phyloP scores from a whole-genome alignment of 2,888 invertebrate species.

The Phoenoteleia sp. region DNA sequence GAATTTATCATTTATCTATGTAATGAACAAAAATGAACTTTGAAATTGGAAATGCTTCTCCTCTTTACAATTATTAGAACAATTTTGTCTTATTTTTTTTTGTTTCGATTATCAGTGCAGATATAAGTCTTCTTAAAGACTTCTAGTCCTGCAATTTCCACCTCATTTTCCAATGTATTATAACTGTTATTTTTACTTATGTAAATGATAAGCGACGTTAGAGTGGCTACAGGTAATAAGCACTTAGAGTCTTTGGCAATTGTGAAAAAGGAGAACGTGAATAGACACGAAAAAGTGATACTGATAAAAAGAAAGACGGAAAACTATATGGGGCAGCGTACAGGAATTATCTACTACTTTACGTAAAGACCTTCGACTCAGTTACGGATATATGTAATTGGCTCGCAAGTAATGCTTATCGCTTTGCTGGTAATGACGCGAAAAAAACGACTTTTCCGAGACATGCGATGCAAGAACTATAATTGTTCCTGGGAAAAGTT shows the following conservation, averaged over 20 bases:
- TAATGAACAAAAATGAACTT: no score
- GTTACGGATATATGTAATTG: conserved; percentile 76
- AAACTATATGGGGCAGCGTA: conserved; percentile 69
- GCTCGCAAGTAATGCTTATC: conserved; percentile 80
- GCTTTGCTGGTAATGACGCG: conserved; percentile 77
- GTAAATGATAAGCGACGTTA: conserved; percentile 62
- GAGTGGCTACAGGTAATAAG: conserved; percentile 52
- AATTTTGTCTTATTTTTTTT: no score
- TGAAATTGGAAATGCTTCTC: no score
- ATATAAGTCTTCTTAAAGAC: no score
- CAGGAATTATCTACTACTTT: conserved; percentile 71
- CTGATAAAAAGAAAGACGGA: conserved; percentile 69
- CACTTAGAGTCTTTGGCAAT: conserved; percentile 55
- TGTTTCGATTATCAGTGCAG: no score
- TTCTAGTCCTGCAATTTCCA: conserved; percentile 19
- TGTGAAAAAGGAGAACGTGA: conserved; percentile 46
- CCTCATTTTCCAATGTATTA: conserved; percentile 32
- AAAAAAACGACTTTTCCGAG: conserved; percentile 72
- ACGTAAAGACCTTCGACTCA: conserved; percentile 73
- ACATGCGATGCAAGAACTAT: conserved; percentile 65
- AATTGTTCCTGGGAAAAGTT: conserved; percentile 44
- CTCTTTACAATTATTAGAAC: no score
- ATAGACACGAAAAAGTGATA: conserved; percentile 57
- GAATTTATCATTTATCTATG: no score
- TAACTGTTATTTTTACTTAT: conserved; percentile 62